A percentile compares a stretch with the other conserved stretches of the same genome.
Evolutionary conservation across 2,888 invertebrate genomes (phyloP).

Genomic region (Clunio marinus): DNA sequence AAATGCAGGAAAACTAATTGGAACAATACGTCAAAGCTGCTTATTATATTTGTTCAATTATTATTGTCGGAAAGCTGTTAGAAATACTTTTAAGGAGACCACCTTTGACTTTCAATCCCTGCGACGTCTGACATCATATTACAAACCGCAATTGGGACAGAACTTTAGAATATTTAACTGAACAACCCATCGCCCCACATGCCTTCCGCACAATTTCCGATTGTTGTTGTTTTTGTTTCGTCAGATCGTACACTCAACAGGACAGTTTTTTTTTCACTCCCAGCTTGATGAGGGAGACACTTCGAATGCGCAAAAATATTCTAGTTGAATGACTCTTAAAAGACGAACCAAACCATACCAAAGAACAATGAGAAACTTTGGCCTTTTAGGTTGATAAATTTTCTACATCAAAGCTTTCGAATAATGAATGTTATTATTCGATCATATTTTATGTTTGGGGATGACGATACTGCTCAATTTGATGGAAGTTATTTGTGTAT

Average conservation of each 20-base stretch:
- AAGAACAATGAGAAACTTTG: background rate
- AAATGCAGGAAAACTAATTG: background rate
- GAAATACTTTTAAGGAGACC: background rate
- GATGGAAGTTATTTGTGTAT: slow-evolving; percentile 31
- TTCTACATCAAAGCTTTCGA: background rate
- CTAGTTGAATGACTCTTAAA: background rate
- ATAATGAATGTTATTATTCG: slow-evolving; percentile 29
- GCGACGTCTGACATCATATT: background rate
- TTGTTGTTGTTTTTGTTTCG: slow-evolving; percentile 25
- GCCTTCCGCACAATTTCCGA: slow-evolving; percentile 7
- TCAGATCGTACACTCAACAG: slow-evolving; percentile 18
- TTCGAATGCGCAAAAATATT: background rate
- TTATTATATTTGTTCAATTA: background rate
- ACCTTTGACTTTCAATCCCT: slow-evolving; percentile 7
- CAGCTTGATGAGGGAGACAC: background rate
- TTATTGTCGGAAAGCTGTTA: background rate
- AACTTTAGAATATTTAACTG: slow-evolving; percentile 3
- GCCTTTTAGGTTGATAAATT: slow-evolving; percentile 15
- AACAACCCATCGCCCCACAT: background rate
- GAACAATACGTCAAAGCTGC: background rate
- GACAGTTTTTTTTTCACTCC: slow-evolving; percentile 20
- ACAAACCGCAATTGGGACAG: background rate
- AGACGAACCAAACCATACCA: background rate
- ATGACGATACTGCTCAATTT: slow-evolving; percentile 22
- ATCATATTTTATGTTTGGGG: background rate